Conservation (phyloP, 1,140 invertebrate genomes). For the Cataglyphis hispanica region DNA sequence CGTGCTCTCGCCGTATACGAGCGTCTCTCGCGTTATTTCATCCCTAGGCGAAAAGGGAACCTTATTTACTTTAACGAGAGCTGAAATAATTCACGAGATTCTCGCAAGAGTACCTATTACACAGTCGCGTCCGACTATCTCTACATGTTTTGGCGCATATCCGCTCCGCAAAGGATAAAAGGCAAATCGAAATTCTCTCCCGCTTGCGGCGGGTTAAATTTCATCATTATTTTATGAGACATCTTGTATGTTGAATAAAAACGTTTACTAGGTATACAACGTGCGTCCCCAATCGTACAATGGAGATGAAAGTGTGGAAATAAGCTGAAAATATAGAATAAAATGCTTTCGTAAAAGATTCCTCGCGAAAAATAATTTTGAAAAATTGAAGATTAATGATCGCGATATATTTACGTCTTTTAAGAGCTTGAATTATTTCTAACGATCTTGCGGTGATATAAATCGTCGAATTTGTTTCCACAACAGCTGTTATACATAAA, state of each 20-base stretch:
- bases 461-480: too few relatives aligned
- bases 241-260: background rate
- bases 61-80: conserved; percentile 74
- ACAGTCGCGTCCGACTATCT: conserved; percentile 3
- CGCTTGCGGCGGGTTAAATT: background rate
- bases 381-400: too few relatives aligned
- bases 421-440: too few relatives aligned
- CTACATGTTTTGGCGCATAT: conserved; percentile 29
- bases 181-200: conserved; percentile 40
- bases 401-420: too few relatives aligned
- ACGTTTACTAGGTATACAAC: background rate
- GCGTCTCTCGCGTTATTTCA: conserved; percentile 51
- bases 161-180: conserved; percentile 33
- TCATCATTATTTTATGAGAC: conserved; percentile 32
- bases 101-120: conserved; percentile 34
- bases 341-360: too few relatives aligned
- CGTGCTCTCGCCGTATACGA: conserved; percentile 27
- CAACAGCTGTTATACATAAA: too few relatives aligned
- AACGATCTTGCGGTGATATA: too few relatives aligned
- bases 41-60: conserved; percentile 41
- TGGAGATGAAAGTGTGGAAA: too few relatives aligned
- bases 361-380: too few relatives aligned
- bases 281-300: background rate
- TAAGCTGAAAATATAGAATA: too few relatives aligned
- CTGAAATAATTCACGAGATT: conserved; percentile 63